phyloP scores from a whole-genome alignment of 2,888 invertebrate species.

The Synergus umbraculus region DNA sequence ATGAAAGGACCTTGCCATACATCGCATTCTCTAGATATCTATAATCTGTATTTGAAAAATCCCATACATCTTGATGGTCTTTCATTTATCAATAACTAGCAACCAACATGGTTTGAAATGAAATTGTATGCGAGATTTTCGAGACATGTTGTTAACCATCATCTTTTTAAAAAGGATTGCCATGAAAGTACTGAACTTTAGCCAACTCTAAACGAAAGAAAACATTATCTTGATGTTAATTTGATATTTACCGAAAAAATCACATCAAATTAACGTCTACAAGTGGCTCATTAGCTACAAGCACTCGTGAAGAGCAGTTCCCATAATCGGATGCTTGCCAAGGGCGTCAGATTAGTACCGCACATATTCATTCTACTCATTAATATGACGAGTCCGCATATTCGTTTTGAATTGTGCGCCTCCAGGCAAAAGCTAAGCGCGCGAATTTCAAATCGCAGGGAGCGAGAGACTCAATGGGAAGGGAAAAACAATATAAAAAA shows the following conservation, averaged over 20 bases:
- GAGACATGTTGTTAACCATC: too few relatives aligned
- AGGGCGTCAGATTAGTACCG: neutral
- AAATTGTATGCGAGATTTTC: too few relatives aligned
- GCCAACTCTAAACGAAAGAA: neutral
- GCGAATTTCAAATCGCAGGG: neutral
- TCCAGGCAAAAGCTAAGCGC: neutral
- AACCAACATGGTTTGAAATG: too few relatives aligned
- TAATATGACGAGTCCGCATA: neutral
- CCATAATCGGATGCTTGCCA: neutral
- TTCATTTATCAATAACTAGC: neutral
- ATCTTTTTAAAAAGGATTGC: too few relatives aligned
- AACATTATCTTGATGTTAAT: neutral
- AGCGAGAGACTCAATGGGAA: neutral
- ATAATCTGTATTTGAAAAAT: neutral
- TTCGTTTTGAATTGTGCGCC: neutral
- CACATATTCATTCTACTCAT: neutral
- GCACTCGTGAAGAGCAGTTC: neutral
- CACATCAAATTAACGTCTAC: neutral
- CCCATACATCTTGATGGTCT: neutral
- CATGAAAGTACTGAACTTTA: too few relatives aligned
- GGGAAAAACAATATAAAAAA: neutral
- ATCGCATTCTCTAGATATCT: neutral
- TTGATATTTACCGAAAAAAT: neutral
- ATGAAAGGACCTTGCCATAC: conserved; percentile 8
- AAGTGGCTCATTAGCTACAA: neutral